Base-by-base conservation (phyloP, 2,888 invertebrate species). In the Trichopria drosophilae region DNA sequence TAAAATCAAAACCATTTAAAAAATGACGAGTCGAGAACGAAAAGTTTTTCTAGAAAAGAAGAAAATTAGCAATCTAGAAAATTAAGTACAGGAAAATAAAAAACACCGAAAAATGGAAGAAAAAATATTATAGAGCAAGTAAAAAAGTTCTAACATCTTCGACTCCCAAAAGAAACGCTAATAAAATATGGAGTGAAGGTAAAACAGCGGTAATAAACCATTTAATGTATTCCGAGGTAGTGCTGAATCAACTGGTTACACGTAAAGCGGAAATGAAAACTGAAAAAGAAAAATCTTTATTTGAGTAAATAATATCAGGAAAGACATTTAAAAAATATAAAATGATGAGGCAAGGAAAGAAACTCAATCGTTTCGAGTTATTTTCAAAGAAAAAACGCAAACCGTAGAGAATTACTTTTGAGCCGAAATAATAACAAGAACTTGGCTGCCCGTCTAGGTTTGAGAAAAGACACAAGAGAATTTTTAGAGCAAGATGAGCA, bases 401-500 rank as follows among this genome's bases (percentile, higher is more conserved):
- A 16, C 16, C 23, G 26, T 19, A 12, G 29, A 28, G 23, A 16
- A 15, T 28, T 26, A 26, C 26, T 12, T 3, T 15, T 26, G 12
- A 19, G 4, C 3, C 16, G 26, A 4, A 40, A n/a, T 26, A 40
- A 26, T 28, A 35, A 36, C 35, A n/a, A 35, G 20, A 45, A 45
- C 26, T 36, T 36, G 10, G 20, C 26, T 15, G 18, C 29, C 36
- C 35, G 15, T 36, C 7, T 18, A 6, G 13, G 10, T 29, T 41
- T 42, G 29, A n/a, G n/a, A 9, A 41, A 22, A 35, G 20, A n/a
- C 9, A 29, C 42, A 12, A 3, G 20, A 9, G 15, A 32, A 2
- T 49, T 49, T 42, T 36, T 49, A 43, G 49, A 49, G 43, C 28
- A 43, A 10, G 49, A 43, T 36, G 49, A 49, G 31, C 42, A 49